These are phyloP conservation scores for Tenthredo amoena DNA, from an alignment of 2,888 invertebrate species.

Conservation along the genomic window DNA sequence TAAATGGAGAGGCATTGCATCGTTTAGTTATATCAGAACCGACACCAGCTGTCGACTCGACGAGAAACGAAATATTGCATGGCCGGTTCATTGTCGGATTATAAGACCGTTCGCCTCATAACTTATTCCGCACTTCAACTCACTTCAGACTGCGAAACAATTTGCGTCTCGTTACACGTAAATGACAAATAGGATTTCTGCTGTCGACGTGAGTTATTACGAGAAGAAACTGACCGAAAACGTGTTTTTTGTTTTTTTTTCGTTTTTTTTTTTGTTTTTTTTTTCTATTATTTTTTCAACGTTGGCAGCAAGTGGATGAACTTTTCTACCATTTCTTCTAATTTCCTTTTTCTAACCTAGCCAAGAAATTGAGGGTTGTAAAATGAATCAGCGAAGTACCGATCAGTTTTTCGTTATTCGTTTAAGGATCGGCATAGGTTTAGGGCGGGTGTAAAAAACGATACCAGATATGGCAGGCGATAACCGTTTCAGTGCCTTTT, in stretches of 20 bases:
- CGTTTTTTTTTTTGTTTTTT: neutral
- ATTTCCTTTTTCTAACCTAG: neutral
- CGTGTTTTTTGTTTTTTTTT: too few species aligned
- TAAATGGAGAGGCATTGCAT: neutral
- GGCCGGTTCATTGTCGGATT: constrained; percentile 3
- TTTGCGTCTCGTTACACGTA: neutral
- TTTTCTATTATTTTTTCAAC: neutral
- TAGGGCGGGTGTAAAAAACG: constrained; percentile 49
- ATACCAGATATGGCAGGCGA: constrained; percentile 51
- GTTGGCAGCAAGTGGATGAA: neutral
- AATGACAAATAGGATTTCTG: constrained; percentile 12
- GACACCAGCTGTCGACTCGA: neutral
- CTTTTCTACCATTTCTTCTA: neutral
- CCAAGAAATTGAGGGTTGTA: neutral
- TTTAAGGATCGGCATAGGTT: constrained; percentile 27
- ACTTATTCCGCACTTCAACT: constrained; percentile 1
- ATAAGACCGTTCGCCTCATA: neutral
- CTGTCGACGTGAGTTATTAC: neutral
- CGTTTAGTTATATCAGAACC: neutral
- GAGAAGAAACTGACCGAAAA: too few species aligned
- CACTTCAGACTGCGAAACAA: neutral
- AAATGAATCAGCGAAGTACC: neutral
- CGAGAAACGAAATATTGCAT: constrained; percentile 10
- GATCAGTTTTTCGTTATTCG: neutral
- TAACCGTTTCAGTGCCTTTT: constrained; percentile 51